Conservation (phyloP, 2,113 vertebrate genomes). For the Cynocephalus volans region DNA sequence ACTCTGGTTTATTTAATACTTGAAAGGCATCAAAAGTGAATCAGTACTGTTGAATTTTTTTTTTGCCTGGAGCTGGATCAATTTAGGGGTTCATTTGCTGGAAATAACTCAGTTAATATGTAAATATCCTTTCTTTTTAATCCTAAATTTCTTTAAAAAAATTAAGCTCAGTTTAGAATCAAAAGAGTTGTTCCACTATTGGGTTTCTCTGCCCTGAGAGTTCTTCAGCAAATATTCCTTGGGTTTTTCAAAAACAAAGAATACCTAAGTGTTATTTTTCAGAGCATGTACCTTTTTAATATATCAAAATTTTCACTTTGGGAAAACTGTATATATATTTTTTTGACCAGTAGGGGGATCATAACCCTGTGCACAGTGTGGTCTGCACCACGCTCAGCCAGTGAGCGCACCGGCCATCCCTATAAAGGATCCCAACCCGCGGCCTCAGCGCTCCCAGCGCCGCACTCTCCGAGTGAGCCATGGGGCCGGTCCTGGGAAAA, state of each 20-base stretch:
- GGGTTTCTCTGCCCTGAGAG: not conserved
- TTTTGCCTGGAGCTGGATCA: not conserved
- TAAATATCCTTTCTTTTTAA: not conserved
- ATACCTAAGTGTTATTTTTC: not conserved
- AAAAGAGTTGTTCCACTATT: not conserved
- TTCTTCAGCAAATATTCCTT: constrained; percentile 10
- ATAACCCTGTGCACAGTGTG: too few relatives aligned
- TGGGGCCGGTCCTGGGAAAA: too few relatives aligned
- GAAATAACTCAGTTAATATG: not conserved
- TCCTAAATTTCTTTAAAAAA: not conserved
- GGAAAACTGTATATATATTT: not conserved
- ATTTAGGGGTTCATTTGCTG: not conserved
- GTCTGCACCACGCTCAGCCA: too few relatives aligned
- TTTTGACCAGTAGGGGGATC: too few relatives aligned
- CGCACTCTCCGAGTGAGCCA: too few relatives aligned
- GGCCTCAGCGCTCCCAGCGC: too few relatives aligned
- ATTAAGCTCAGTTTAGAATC: constrained; percentile 17
- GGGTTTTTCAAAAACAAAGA: constrained; percentile 9
- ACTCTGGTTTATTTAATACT: not conserved
- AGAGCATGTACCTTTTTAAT: not conserved
- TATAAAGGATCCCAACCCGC: too few relatives aligned
- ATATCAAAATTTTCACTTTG: constrained; percentile 5
- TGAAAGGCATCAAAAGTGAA: not conserved
- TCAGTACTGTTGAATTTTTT: not conserved
- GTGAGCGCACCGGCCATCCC: too few relatives aligned